Evolutionary conservation across 2,113 vertebrate species (phyloP).

Genomic region (Hypanus sabinus): DNA sequence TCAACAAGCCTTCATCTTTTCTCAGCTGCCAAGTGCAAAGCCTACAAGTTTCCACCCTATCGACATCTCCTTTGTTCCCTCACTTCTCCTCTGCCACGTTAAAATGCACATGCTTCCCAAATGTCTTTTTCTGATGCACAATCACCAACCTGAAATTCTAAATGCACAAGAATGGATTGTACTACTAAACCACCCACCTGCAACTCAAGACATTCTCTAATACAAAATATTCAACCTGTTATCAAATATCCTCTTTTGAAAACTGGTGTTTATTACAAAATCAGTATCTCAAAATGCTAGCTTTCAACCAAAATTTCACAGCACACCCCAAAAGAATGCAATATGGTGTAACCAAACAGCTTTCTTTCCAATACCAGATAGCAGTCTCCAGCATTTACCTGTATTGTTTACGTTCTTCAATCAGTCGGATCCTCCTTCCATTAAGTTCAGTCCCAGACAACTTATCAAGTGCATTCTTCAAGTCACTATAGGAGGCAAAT

Average conservation of each 20-base stretch:
- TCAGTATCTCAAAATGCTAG: too few species aligned
- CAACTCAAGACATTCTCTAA: not conserved
- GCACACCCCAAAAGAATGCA: not conserved
- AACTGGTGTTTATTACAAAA: not conserved
- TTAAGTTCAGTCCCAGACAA: constrained; percentile 96
- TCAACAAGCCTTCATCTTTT: too few species aligned
- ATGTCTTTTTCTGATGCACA: too few species aligned
- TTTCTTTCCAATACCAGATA: not conserved
- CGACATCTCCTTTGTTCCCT: too few species aligned
- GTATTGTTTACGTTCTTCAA: constrained; percentile 79
- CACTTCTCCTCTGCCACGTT: too few species aligned
- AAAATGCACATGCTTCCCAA: too few species aligned
- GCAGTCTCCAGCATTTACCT: constrained; percentile 50
- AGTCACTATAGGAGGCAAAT: constrained; percentile 88
- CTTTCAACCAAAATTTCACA: too few species aligned
- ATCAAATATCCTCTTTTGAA: not conserved
- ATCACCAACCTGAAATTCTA: too few species aligned
- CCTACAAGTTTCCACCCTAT: too few species aligned
- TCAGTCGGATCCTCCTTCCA: constrained; percentile 92
- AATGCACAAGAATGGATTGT: too few species aligned
- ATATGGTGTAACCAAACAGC: not conserved
- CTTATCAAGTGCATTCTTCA: constrained; percentile 95
- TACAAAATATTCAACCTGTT: not conserved
- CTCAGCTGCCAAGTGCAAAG: too few species aligned
- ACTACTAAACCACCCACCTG: not conserved